These are phyloP conservation scores for Cyclargus thomasi DNA, from an alignment of 1,140 invertebrate species.

Conservation along the genomic window DNA sequence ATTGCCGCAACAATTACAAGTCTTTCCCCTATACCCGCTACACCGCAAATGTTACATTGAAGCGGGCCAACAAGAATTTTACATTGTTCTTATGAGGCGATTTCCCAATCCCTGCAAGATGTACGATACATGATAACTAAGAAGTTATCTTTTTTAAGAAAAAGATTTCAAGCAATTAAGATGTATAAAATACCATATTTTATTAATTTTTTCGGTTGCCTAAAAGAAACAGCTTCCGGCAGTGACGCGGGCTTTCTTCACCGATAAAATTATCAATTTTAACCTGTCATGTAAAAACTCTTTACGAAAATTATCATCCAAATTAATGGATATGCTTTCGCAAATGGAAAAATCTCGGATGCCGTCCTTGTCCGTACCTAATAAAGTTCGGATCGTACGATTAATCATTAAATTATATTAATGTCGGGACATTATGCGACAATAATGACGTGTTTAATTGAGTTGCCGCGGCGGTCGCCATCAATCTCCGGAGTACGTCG, in stretches of 20 bases:
- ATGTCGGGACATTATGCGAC: background rate
- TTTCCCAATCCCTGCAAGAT: background rate
- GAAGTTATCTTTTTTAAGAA: too few relatives aligned
- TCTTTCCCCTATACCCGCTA: background rate
- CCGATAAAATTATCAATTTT: too few relatives aligned
- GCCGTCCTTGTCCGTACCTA: background rate
- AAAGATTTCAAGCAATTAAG: too few relatives aligned
- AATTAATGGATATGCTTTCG: background rate
- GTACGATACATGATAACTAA: too few relatives aligned
- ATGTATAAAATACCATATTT: too few relatives aligned
- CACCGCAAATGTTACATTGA: background rate
- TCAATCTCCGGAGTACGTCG: background rate
- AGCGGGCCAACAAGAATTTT: background rate
- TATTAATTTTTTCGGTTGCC: too few relatives aligned
- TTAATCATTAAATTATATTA: conserved; percentile 5
- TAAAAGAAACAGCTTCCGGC: too few relatives aligned
- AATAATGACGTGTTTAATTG: conserved; percentile 11
- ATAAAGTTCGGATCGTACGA: background rate
- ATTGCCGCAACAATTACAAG: background rate
- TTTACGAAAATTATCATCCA: background rate
- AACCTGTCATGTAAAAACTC: too few relatives aligned
- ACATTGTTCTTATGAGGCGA: too few relatives aligned
- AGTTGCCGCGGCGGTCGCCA: background rate
- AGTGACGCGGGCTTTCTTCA: too few relatives aligned
- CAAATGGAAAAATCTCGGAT: background rate